phyloP scores from a whole-genome alignment of 2,797 vertebrate genomes.

The Diplodus puntazzo region DNA sequence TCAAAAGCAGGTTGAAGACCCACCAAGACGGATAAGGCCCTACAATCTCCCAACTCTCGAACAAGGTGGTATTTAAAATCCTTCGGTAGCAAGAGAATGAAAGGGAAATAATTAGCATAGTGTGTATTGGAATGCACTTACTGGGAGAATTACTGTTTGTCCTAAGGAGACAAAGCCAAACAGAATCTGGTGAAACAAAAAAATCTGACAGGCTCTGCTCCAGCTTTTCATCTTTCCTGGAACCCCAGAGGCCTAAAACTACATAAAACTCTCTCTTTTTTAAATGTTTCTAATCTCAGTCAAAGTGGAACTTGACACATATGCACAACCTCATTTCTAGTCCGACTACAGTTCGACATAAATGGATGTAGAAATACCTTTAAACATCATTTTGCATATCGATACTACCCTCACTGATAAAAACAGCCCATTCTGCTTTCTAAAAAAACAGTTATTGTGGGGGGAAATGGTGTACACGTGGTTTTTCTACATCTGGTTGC shows the following conservation, averaged over 20 bases:
- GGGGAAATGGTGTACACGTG: too few relatives aligned
- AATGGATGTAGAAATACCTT: not conserved
- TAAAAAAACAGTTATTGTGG: too few relatives aligned
- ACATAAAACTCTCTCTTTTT: not conserved
- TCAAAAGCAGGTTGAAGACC: conserved; percentile 93
- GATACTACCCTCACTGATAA: too few relatives aligned
- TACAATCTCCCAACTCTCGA: conserved; percentile 97
- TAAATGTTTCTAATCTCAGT: too few relatives aligned
- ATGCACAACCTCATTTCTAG: too few relatives aligned
- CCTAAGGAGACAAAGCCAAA: conserved; percentile 18
- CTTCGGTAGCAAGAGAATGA: conserved; percentile 76
- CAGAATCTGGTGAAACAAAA: conserved; percentile 7
- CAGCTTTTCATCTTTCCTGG: conserved; percentile 12
- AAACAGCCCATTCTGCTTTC: not conserved
- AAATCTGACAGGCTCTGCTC: not conserved
- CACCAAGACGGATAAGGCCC: conserved; percentile 97
- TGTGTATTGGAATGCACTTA: not conserved
- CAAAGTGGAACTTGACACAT: not conserved
- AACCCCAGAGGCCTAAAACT: not conserved
- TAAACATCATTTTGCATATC: not conserved
- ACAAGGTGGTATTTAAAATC: conserved; percentile 95
- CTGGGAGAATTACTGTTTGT: not conserved
- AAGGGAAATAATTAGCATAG: conserved; percentile 25
- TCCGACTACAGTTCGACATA: not conserved
- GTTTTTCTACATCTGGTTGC: not conserved